Evolutionary conservation across 2,888 invertebrate genomes (phyloP).

Genomic region (Sipha maydis): DNA sequence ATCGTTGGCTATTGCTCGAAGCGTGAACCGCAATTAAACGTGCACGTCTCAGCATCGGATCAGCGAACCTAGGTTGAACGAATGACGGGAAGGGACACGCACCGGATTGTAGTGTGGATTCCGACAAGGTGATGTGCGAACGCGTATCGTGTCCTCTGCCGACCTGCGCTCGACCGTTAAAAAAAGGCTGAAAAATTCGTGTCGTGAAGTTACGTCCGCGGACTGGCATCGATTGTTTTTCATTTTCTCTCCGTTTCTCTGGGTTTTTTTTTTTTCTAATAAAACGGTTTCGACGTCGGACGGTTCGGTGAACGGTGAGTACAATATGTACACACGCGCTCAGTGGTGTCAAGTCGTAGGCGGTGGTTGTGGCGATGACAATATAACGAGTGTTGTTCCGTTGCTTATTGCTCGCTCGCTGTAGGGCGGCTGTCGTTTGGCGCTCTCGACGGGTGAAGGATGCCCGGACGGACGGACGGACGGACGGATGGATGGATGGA

Average conservation of each 20-base stretch:
- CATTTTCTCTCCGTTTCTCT: not conserved
- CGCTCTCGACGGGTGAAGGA: not conserved
- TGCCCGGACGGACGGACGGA: conserved; percentile 8
- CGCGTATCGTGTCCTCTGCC: no score
- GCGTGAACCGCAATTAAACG: no score
- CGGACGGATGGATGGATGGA: conserved; percentile 32
- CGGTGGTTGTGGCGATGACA: not conserved
- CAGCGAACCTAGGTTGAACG: no score
- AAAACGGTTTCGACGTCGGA: not conserved
- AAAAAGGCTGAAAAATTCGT: no score
- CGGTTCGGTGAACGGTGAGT: not conserved
- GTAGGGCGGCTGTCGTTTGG: not conserved
- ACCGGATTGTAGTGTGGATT: no score
- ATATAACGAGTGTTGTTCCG: conserved; percentile 21
- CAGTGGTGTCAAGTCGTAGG: not conserved
- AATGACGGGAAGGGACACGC: no score
- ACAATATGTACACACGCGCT: not conserved
- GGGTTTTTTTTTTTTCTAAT: not conserved
- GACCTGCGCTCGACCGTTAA: no score
- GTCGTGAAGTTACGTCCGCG: not conserved
- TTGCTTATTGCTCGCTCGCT: not conserved
- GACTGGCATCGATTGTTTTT: not conserved
- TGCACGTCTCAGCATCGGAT: no score
- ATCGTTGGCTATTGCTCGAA: no score
- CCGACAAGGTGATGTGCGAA: no score